These are phyloP conservation scores for Drosophila cyrtoloma DNA, from an alignment of 2,888 invertebrate genomes.

Conservation along the genomic window DNA sequence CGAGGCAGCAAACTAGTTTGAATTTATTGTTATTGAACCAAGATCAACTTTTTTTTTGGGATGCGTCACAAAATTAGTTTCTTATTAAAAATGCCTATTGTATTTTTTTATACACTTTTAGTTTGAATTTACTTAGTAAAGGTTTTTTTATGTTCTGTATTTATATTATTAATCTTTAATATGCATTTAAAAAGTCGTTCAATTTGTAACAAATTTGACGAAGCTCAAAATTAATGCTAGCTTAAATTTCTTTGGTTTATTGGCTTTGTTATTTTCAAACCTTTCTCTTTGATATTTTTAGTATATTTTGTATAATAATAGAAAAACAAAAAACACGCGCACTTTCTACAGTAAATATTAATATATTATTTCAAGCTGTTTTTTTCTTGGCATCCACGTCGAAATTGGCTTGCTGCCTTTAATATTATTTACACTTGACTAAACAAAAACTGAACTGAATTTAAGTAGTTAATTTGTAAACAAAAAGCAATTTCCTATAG, in stretches of 20 bases:
- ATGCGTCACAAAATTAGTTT: not conserved
- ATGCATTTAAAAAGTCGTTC: not conserved
- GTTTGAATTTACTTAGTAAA: conserved; percentile 7
- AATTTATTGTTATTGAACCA: conserved; percentile 1
- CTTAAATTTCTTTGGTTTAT: not conserved
- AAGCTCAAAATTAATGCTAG: not conserved
- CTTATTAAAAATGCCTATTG: not conserved
- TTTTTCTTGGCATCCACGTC: not conserved
- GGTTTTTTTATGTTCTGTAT: not conserved
- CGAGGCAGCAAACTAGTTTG: conserved; percentile 31
- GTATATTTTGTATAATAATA: not conserved
- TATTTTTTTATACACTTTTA: not conserved
- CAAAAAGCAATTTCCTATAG: conserved; percentile 44
- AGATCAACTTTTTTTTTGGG: not conserved
- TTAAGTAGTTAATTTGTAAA: conserved; percentile 71
- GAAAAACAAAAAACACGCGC: not conserved
- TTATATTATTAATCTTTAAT: not conserved
- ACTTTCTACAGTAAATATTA: not conserved
- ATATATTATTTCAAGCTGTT: not conserved
- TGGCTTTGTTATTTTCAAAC: not conserved
- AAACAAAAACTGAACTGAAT: conserved; percentile 51
- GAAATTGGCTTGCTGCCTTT: conserved; percentile 16
- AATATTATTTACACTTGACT: conserved; percentile 20
- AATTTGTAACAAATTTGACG: not conserved
- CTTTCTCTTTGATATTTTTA: not conserved